Evolutionary conservation across 2,888 invertebrate species (phyloP), one percentile per base, ranked within the genome.

Genomic region (Drosophila nr. medialis): DNA sequence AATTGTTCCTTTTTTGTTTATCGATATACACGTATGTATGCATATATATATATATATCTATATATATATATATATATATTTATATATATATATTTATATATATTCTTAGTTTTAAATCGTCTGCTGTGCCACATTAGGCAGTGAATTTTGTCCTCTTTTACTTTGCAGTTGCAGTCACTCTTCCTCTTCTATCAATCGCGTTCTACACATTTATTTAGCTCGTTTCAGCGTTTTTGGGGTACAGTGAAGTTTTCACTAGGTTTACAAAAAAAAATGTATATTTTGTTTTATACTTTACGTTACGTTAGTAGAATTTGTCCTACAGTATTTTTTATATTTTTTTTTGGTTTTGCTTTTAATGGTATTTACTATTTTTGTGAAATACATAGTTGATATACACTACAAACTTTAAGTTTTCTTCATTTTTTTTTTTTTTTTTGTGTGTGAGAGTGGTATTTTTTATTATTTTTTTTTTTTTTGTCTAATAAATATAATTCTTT

Each of bases 401-500:
- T 91, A 86, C 86, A 81, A 83, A 85, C 81, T 78, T 77, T 80
- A 78, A 73, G 89, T 81, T 79, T 80, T 79, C 63, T 60, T 70
- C 56, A 42, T 51, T 68, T 54, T 61, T 65, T 80, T 53, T 51
- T 72, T 24, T 24, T n/a, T 61, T 69, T 42, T 70, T 63, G 65
- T 67, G 55, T 72, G 66, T 71, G 72, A 48, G 58, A 77, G 68
- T 77, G 68, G 64, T 67, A 69, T 70, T 56, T 60, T 53, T 45
- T 58, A 5, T 5, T 38, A 34, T 48, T 56, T 11, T 18, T 38
- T 48, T 56, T 60, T 64, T 72, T 79, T 77, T 86, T 72, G 72
- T 87, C 86, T 86, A 86, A 72, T 86, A 86, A 86, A 86, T 86
- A 86, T 86, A 86, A 83, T 83, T 86, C 64, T 80, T 64, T 67